phyloP scores from a whole-genome alignment of 1,140 invertebrate species.

The Elymnias hypermnestra region DNA sequence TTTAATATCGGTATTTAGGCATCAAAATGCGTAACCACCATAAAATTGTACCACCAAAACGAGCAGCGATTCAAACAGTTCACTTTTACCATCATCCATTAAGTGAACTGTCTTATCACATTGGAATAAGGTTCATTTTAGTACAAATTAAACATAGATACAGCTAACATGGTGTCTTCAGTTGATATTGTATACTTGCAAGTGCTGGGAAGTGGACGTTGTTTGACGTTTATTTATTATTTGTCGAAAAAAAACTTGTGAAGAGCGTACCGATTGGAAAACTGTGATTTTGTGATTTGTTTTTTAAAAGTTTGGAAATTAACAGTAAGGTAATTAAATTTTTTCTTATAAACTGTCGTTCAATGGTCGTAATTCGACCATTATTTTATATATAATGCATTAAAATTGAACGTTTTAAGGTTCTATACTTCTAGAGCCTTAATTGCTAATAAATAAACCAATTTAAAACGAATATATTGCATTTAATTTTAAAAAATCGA shows the following conservation, averaged over 20 bases:
- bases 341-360: too few species aligned
- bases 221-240: too few species aligned
- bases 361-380: too few species aligned
- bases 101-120: not conserved
- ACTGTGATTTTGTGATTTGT: too few species aligned
- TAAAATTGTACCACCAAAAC: conserved; percentile 5
- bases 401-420: too few species aligned
- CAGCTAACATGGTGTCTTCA: not conserved
- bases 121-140: not conserved
- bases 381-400: too few species aligned
- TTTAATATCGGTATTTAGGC: conserved; percentile 8
- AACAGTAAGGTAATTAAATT: not conserved
- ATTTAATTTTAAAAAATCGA: too few species aligned
- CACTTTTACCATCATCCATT: conserved; percentile 1
- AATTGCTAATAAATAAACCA: too few species aligned
- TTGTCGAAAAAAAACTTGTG: too few species aligned
- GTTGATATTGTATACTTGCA: not conserved
- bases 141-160: not conserved
- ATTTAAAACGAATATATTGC: too few species aligned
- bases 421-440: too few species aligned
- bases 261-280: too few species aligned
- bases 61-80: not conserved
- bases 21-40: conserved; percentile 5
- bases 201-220: not conserved
- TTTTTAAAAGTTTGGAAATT: not conserved